Percentiles rank a stretch among this genome's conserved stretches.
Conservation (phyloP, 2,797 vertebrate genomes). For the Anguilla pacifica region DNA sequence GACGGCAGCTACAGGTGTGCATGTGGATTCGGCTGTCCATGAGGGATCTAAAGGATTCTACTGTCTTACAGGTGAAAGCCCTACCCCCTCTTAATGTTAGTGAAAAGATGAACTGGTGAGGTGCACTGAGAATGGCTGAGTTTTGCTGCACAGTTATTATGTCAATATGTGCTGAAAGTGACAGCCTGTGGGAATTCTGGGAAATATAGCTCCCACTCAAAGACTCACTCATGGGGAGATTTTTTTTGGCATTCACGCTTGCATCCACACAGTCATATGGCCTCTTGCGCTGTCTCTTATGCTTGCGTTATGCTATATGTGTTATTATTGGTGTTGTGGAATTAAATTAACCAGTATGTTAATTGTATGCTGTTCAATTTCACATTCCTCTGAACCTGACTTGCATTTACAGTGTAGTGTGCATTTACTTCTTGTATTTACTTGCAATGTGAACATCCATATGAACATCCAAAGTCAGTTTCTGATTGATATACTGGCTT, state of each 20-base stretch:
- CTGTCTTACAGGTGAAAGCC: not conserved
- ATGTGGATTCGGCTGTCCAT: not conserved
- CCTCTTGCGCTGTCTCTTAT: not conserved
- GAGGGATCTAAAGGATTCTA: not conserved
- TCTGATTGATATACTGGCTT: not conserved
- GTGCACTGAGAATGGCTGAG: not conserved
- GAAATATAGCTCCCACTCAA: not conserved
- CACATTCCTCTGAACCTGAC: not conserved
- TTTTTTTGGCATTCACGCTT: not conserved
- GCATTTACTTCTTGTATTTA: not conserved
- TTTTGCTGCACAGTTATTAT: not conserved
- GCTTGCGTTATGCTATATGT: not conserved
- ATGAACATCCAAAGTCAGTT: not conserved
- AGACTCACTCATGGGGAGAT: not conserved
- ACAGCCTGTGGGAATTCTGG: not conserved
- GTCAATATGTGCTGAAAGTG: not conserved
- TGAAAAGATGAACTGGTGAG: not conserved
- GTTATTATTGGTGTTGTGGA: not conserved
- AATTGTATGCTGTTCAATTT: conserved; percentile 8
- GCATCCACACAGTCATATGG: not conserved
- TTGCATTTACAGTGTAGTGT: not conserved
- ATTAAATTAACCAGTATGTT: not conserved
- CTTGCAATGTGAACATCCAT: not conserved
- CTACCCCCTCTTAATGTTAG: not conserved
- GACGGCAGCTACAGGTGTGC: not conserved